A percentile compares a stretch with the other conserved stretches of the same genome.
phyloP scores from a whole-genome alignment of 2,113 vertebrate genomes.

The Lophotis ruficrista region DNA sequence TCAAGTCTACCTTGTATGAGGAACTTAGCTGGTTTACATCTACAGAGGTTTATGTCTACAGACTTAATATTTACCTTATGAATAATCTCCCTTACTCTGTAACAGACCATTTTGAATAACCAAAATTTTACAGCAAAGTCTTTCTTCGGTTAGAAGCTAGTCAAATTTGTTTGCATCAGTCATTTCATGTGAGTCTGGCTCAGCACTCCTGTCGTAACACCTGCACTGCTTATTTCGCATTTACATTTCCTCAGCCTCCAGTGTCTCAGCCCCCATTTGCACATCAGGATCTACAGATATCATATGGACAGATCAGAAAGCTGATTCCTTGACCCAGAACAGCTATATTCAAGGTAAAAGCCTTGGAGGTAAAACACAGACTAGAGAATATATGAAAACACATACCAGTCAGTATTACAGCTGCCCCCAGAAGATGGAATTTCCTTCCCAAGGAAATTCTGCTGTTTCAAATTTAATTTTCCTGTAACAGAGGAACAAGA shows the following conservation, averaged over 20 bases:
- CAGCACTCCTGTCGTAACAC: neutral
- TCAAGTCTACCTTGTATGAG: neutral
- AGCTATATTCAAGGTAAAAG: neutral
- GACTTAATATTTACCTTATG: neutral
- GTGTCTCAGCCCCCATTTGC: neutral
- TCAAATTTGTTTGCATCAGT: neutral
- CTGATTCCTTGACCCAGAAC: neutral
- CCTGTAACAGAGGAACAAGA: neutral
- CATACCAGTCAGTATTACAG: neutral
- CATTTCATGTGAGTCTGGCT: neutral
- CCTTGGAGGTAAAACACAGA: neutral
- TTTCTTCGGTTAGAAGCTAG: neutral
- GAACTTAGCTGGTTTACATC: neutral
- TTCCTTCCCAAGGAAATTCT: neutral
- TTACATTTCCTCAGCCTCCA: neutral
- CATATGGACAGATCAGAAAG: neutral
- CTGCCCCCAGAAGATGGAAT: neutral
- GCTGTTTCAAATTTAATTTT: constrained; percentile 3
- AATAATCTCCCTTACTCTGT: neutral
- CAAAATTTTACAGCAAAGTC: neutral
- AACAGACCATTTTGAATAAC: neutral
- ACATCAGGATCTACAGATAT: fast-evolving
- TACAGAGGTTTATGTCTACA: neutral
- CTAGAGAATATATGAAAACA: neutral
- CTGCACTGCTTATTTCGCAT: neutral